These are phyloP conservation scores for Drosophila rufa DNA, from an alignment of 1,140 invertebrate species.

Conservation along the genomic window DNA sequence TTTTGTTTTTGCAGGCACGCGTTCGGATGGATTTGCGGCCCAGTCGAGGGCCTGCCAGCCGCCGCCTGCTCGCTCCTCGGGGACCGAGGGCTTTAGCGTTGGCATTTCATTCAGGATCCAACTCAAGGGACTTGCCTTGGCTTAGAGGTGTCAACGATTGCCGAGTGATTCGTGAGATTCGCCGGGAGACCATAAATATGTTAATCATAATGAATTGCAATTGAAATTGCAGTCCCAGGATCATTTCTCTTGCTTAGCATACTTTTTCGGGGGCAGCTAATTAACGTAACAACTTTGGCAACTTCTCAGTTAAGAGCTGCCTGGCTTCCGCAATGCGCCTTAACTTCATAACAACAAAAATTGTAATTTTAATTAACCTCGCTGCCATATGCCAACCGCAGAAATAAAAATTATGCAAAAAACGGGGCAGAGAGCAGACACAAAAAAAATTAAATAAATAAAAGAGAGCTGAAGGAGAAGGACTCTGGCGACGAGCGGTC, in stretches of 20 bases:
- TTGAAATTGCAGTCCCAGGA: constrained; percentile 59
- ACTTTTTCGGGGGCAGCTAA: constrained; percentile 31
- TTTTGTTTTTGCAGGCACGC: constrained; percentile 73
- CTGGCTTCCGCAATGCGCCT: constrained; percentile 35
- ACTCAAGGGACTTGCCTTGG: constrained; percentile 38
- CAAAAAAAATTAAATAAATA: constrained; percentile 59
- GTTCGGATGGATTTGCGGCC: constrained; percentile 60
- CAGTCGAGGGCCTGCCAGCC: constrained; percentile 15
- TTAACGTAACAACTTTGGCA: constrained; percentile 42
- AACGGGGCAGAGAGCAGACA: constrained; percentile 9
- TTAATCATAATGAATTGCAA: constrained; percentile 77
- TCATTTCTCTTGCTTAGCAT: constrained; percentile 41
- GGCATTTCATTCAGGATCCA: constrained; percentile 33
- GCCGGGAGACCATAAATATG: constrained; percentile 65
- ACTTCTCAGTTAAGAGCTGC: constrained; percentile 37
- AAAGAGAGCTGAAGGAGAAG: background rate
- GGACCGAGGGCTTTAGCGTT: constrained; percentile 49
- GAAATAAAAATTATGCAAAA: constrained; percentile 50
- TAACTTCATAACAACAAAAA: constrained; percentile 42
- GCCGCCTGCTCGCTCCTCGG: constrained; percentile 28
- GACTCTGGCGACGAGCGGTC: background rate
- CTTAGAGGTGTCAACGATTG: constrained; percentile 80
- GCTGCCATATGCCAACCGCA: constrained; percentile 50
- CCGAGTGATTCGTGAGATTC: constrained; percentile 58
- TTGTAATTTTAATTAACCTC: constrained; percentile 73